These are phyloP conservation scores for Mimas tiliae DNA, from an alignment of 2,888 invertebrate species.

Conservation along the genomic window DNA sequence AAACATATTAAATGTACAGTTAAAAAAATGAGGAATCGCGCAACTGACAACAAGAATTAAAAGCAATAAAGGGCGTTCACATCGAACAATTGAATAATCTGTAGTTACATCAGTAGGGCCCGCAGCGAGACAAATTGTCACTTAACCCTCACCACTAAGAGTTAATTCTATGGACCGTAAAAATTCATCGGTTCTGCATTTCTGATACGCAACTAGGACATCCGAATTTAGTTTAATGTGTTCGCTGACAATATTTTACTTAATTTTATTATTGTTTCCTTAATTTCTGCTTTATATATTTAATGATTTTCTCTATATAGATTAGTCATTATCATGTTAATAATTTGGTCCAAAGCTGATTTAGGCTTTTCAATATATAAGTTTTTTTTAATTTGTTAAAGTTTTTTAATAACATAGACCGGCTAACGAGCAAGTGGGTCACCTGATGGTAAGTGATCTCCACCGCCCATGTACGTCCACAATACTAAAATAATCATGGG, in stretches of 20 bases:
- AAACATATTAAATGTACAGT: too few species aligned
- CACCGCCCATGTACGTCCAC: too few species aligned
- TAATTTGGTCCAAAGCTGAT: too few species aligned
- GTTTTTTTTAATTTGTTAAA: too few species aligned
- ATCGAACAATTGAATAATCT: conserved; percentile 45
- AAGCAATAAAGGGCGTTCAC: conserved; percentile 42
- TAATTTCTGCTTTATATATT: too few species aligned
- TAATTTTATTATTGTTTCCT: not conserved
- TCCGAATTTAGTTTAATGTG: not conserved
- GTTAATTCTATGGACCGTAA: conserved; percentile 27
- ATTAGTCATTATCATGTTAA: too few species aligned
- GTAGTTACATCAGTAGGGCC: conserved; percentile 37
- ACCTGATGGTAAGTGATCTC: too few species aligned
- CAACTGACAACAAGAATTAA: conserved; percentile 6
- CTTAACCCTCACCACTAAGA: conserved; percentile 45
- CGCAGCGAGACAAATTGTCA: conserved; percentile 51
- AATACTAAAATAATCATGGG: too few species aligned
- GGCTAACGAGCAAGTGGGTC: too few species aligned
- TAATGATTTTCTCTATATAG: too few species aligned
- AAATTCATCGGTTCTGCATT: conserved; percentile 10
- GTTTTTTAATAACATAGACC: too few species aligned
- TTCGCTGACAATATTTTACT: not conserved
- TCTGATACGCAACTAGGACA: not conserved
- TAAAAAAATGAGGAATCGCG: conserved; percentile 26
- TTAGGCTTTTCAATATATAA: too few species aligned